Evolutionary conservation across 2,888 invertebrate genomes (phyloP).

Genomic region (Coleophora deauratella): DNA sequence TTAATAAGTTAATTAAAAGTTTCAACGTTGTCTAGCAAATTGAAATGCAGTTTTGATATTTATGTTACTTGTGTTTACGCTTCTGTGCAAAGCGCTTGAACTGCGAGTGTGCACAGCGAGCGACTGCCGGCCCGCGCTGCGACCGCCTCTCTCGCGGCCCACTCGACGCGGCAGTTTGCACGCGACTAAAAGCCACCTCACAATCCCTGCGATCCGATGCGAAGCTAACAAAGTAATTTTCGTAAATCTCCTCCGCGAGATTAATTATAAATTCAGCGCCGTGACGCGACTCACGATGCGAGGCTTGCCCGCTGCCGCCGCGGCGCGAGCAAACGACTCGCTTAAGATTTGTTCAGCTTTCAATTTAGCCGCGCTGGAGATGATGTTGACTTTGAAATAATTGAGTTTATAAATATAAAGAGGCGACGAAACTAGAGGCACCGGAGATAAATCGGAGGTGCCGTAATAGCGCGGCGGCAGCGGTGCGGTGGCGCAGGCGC

Average conservation of each 20-base stretch:
- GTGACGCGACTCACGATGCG: conserved; percentile 24
- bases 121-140: no score
- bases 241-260: conserved; percentile 18
- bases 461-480: neutral
- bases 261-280: conserved; percentile 33
- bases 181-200: no score
- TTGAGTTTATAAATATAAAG: neutral
- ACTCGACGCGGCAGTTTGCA: no score
- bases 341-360: conserved; percentile 12
- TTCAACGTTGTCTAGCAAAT: no score
- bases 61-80: no score
- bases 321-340: conserved; percentile 10
- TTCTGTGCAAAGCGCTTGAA: no score
- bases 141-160: no score
- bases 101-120: no score
- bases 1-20: no score
- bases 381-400: conserved; percentile 2
- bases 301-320: conserved; percentile 17
- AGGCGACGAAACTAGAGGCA: neutral
- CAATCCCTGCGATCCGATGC: no score
- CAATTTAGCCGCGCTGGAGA: neutral
- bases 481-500: neutral
- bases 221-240: conserved; percentile 5
- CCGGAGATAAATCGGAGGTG: neutral
- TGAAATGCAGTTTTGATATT: no score